Evolutionary conservation across 2,113 vertebrate genomes (phyloP), one percentile per base, ranked within the genome.

Genomic region (Aegotheles bennettii): DNA sequence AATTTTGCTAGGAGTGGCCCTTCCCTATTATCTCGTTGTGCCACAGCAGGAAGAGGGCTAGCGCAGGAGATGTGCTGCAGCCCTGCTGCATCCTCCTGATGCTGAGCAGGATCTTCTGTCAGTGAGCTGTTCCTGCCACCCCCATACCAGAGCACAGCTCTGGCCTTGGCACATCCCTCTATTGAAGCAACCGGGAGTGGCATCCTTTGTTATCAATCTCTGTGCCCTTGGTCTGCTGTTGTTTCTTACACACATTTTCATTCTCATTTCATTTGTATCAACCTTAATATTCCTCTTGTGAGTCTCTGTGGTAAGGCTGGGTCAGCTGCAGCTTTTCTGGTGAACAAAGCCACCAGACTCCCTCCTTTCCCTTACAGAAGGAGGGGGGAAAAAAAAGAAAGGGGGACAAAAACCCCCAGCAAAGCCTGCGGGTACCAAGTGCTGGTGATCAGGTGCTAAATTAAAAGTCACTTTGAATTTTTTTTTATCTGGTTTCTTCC

Each of bases 131-230:
- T 23, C 51, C 26, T 29, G 47, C 50, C 9, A 24, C 36, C 15
- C 9, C 16, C 2, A 0, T 12, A 6, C 1, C 70, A 0, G 1
- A 59, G 84, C 7, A 0, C 0, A 13, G 31, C 26, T 56, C 20
- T 4, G 56, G 3, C n/a, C 43, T 31, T 8, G 1, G 1, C 47
- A 1, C 42, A 1, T 9, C 26, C 21, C 35, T 10, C 31, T 8
- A 1, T 28, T 28, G 13, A 12, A 53, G 10, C 13, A 35, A 2
- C 26, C 4, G 23, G 42, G n/a, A 67, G 61, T 7, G 1, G 29
- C 17, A 7, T n/a, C 25, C 47, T 87, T 83, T 31, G 35, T 13
- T 60, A 17, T 3, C 1, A 1, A 3, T 40, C 76, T 31, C 26
- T 17, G 63, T 10, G 0, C 33, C 35, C 63, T 42, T 14, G 36